Conservation (phyloP, 1,140 invertebrate species). For the Chymomyza costata region DNA sequence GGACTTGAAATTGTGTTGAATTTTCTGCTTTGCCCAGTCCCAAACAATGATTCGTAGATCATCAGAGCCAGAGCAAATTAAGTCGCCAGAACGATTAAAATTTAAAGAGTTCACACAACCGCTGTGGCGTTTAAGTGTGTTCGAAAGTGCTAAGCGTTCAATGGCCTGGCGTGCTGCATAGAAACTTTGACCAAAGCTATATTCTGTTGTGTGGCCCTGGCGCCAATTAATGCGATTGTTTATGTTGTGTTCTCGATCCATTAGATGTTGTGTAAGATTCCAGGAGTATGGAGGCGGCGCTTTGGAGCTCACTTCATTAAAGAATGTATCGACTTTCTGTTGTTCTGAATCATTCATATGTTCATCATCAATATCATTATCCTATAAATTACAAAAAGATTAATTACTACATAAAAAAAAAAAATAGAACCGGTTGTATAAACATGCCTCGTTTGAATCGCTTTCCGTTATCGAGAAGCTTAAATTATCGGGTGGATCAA, state of each 20-base stretch:
- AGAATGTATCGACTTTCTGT: slow-evolving; percentile 13
- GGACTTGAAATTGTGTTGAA: slow-evolving; percentile 81
- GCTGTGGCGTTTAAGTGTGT: slow-evolving; percentile 86
- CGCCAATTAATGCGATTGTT: slow-evolving; percentile 46
- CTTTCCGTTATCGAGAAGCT: too few species aligned
- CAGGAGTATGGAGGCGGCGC: slow-evolving; percentile 51
- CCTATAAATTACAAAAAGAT: too few species aligned
- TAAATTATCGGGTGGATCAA: too few species aligned
- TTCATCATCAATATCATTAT: slow-evolving; percentile 12
- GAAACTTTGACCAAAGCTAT: slow-evolving; percentile 77
- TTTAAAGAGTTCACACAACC: slow-evolving; percentile 95
- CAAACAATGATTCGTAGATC: slow-evolving; percentile 90
- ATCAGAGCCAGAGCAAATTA: slow-evolving; percentile 87
- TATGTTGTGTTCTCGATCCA: slow-evolving; percentile 58
- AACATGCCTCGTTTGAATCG: too few species aligned
- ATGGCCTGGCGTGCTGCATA: slow-evolving; percentile 89
- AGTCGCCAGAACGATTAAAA: slow-evolving; percentile 85
- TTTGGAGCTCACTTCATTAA: slow-evolving; percentile 48
- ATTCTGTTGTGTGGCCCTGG: slow-evolving; percentile 38
- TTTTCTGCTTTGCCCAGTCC: slow-evolving; percentile 89
- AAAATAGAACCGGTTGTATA: too few species aligned
- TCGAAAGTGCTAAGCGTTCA: slow-evolving; percentile 87
- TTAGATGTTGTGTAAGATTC: slow-evolving; percentile 39
- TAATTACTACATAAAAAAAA: too few species aligned
- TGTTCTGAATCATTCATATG: slow-evolving; percentile 24